These are phyloP conservation scores for Cyaniris semiargus DNA, from an alignment of 2,888 invertebrate genomes.

Conservation along the genomic window DNA sequence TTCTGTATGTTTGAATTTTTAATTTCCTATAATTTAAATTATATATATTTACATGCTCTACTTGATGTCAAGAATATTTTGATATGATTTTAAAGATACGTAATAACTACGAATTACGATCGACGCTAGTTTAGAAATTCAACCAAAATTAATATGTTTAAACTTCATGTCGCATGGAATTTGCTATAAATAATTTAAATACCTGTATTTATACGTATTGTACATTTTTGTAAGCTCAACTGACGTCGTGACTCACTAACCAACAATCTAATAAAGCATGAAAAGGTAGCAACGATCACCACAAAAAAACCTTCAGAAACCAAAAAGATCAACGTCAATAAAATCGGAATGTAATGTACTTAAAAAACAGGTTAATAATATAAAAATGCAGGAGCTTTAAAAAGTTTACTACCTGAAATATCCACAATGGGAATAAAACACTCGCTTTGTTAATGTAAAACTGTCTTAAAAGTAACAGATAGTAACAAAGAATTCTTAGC, in stretches of 20 bases:
- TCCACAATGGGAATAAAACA: constrained; percentile 61
- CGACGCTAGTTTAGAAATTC: too few species aligned
- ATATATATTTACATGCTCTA: too few species aligned
- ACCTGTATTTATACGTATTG: neutral
- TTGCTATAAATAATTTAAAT: neutral
- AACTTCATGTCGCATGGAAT: neutral
- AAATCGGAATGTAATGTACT: neutral
- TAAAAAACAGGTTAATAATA: constrained; percentile 4
- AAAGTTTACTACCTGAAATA: constrained; percentile 44
- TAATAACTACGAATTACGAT: too few species aligned
- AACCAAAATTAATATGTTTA: too few species aligned
- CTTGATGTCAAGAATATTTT: neutral
- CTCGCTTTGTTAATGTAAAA: constrained; percentile 42
- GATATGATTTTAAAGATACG: neutral
- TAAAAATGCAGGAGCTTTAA: constrained; percentile 22
- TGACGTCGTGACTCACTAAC: constrained; percentile 4
- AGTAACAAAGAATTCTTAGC: constrained; percentile 18
- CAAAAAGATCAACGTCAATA: constrained; percentile 18
- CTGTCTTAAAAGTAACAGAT: constrained; percentile 28
- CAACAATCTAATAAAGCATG: constrained; percentile 4
- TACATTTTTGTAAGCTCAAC: neutral
- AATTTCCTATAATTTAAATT: too few species aligned
- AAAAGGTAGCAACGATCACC: neutral
- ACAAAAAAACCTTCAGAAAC: constrained; percentile 10
- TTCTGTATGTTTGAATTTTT: neutral